Base-by-base conservation (phyloP, 37 sponge, comb jelly and placozoan species). In the Aplysina aerophoba region DNA sequence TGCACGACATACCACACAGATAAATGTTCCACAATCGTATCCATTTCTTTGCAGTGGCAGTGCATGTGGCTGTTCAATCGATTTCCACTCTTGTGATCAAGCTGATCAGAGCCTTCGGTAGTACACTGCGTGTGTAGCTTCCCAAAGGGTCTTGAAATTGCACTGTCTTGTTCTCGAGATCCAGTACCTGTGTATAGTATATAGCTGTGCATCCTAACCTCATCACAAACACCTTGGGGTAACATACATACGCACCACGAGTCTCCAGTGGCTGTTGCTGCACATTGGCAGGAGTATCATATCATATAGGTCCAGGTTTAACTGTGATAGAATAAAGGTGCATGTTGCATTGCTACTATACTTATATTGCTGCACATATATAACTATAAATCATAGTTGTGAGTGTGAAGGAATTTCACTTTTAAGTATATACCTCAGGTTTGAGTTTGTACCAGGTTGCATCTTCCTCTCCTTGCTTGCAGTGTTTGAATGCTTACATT, bases 191-290 rank as follows among this genome's bases (percentile, higher is more conserved):
- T 58, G 19, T 15, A 20, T 15, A 19, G 59, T n/a, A n/a, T n/a
- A n/a, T n/a, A n/a, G n/a, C n/a, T n/a, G n/a, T n/a, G n/a, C n/a
- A n/a, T n/a, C 59, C 59, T 19, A 15, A 58, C 19, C 19, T 58
- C 15, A 58, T 58, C 59, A 19, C 59, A 58, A 20, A 58, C 15
- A 15, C 15, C 59, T 58, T 58, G 19, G 19, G 59, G 59, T 20
- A 58, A 58, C 19, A 20, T 19, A 58, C 19, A 58, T 19, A 58
- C 59, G 19, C 59, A 58, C 59, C 59, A 58, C 59, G 19, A 58
- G 59, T 58, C 59, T 58, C 59, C 59, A 58, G 59, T 58, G 59
- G 19, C 59, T 58, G 59, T 58, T 58, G 59, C 59, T 58, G 19
- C 59, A 58, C 59, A 58, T 19, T 58, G 59, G 59, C 15, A 58